Base-by-base conservation (phyloP, 2,797 vertebrate genomes). In the Myotis daubentonii region DNA sequence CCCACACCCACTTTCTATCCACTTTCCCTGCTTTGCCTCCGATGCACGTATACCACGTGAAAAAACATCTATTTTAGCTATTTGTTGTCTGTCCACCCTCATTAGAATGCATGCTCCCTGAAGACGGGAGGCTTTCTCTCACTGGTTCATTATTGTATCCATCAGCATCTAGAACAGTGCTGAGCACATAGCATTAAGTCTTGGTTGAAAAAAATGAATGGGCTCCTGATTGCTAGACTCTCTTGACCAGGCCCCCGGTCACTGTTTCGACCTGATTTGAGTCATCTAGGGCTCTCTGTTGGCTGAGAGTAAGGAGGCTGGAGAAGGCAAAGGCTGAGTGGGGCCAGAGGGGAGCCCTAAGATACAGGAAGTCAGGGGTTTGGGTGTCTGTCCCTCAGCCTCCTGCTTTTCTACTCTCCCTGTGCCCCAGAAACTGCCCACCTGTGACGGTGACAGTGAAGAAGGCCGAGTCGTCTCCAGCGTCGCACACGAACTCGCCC, bases 381-480 rank as follows among this genome's bases (percentile, higher is more conserved):
- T 55, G 57, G 80, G 28, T 49, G 68, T 25, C 49, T 57, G 62
- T 75, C 38, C 47, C 51, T 75, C 11, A 60, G 41, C 51, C 41
- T 38, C 65, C 75, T 38, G 36, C 30, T 33, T 81, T 8, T 65
- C n/a, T 49, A 17, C 62, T 94, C 30, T 36, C 36, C 17, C 4
- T n/a, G 44, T 28, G 28, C 57, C 57, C 57, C 72, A 36, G 22
- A 33, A 70, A 81, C 30, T 41, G 33, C 97, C 97, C 87, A 99
- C 99, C 99, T 97, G 98, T 98, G 97, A 99, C 95, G 0, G 97
- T 99, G 96, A 99, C 99, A 49, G 99, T 99, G 98, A 99, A 99
- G 97, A 98, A 98, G 96, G 98, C 87, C 0, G 98, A 96, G 78
- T 98, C 97, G 0, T 99, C 98, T 94, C 98, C 98, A 0, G 98